These are phyloP conservation scores for Candidula unifasciata DNA, from an alignment of 2,888 invertebrate species.

Conservation along the genomic window DNA sequence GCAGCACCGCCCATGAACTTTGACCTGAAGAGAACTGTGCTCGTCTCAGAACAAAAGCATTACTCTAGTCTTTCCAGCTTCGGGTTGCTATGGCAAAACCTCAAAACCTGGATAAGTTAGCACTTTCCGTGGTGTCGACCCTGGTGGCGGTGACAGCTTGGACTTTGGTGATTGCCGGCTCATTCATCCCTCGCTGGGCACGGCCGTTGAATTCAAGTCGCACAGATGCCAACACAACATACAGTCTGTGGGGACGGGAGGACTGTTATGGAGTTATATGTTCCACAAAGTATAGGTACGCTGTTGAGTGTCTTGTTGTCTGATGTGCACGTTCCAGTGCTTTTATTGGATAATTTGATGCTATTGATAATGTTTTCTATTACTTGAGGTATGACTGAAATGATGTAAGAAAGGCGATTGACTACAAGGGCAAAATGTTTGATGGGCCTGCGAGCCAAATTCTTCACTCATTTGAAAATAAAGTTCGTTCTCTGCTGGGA, in stretches of 20 bases:
- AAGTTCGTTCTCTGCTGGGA: no score
- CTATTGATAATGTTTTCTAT: no score
- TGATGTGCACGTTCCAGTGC: no score
- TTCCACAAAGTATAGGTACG: slow-evolving; percentile 49
- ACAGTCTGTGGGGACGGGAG: slow-evolving; percentile 56
- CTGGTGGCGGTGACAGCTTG: slow-evolving; percentile 48
- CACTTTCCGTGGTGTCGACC: slow-evolving; percentile 46
- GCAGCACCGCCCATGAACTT: not conserved
- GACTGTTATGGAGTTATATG: slow-evolving; percentile 57
- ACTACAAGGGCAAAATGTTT: no score
- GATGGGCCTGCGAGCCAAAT: no score
- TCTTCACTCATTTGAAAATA: no score
- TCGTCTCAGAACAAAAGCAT: not conserved
- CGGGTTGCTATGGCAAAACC: slow-evolving; percentile 41
- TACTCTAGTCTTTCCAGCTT: not conserved
- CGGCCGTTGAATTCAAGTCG: slow-evolving; percentile 48
- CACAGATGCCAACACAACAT: slow-evolving; percentile 51
- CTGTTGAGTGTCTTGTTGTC: not conserved
- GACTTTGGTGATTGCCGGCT: slow-evolving; percentile 52
- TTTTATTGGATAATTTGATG: no score
- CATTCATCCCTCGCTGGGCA: slow-evolving; percentile 57
- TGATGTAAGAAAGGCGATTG: no score
- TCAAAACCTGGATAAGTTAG: slow-evolving; percentile 52
- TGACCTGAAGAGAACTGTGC: not conserved
- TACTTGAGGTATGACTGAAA: no score